A percentile compares a stretch with the other conserved stretches of the same genome.
Evolutionary conservation across 2,113 vertebrate genomes (phyloP).

Genomic region (Gobio gobio): DNA sequence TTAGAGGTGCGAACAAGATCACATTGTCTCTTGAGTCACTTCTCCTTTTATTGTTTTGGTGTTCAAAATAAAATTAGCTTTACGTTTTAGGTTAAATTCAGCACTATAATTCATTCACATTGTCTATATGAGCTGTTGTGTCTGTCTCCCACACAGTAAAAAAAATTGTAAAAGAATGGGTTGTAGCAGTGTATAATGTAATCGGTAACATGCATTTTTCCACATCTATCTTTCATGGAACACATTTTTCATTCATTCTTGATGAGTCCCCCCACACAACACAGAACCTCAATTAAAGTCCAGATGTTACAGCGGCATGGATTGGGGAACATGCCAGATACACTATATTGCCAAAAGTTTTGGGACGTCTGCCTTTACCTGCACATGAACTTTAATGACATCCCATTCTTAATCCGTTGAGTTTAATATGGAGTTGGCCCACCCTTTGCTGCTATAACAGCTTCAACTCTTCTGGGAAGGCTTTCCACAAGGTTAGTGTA

Average conservation of each 20-base stretch:
- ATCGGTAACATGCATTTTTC: conserved; percentile 40
- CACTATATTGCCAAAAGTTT: too few species aligned
- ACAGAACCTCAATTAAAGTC: conserved; percentile 29
- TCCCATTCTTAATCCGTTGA: too few species aligned
- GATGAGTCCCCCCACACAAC: conserved; percentile 13
- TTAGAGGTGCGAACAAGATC: conserved; percentile 35
- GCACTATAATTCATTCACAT: neutral
- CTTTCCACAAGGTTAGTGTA: too few species aligned
- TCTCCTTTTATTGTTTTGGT: conserved; percentile 33
- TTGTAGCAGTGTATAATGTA: conserved; percentile 29
- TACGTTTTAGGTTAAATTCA: neutral
- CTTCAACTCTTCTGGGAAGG: too few species aligned
- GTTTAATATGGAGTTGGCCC: too few species aligned
- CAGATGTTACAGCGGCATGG: conserved; percentile 33
- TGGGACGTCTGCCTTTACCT: too few species aligned
- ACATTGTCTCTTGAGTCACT: conserved; percentile 4
- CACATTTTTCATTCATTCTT: conserved; percentile 40
- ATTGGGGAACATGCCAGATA: conserved; percentile 10
- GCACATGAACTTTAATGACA: too few species aligned
- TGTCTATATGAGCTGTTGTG: neutral
- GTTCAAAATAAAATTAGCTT: neutral
- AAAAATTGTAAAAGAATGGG: neutral
- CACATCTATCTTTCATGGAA: conserved; percentile 39
- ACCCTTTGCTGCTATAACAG: too few species aligned
- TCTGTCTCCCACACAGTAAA: neutral